Evolutionary conservation across 2,888 invertebrate species (phyloP), one percentile per base, ranked within the genome.

Genomic region (Lithosia quadra): DNA sequence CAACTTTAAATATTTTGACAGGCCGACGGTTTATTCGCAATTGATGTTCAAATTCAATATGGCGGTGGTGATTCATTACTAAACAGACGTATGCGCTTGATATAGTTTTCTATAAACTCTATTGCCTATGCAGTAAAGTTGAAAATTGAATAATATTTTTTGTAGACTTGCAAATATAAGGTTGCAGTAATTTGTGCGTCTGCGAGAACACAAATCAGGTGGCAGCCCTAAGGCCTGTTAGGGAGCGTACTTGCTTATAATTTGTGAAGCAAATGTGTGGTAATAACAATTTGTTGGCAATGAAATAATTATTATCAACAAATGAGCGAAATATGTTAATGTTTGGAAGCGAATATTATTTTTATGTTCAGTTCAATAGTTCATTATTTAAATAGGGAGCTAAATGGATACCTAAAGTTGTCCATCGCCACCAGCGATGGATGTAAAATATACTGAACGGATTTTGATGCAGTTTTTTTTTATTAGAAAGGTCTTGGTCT

Each of bases 1-100:
- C 74, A 82, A 81, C 76, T 81, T 85, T 79, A 82, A 87, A 86
- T 88, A 86, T 88, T 89, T 87, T 87, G 87, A 89, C 88, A 87
- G 79, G 71, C 74, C 72, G 85, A 85, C 81, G 78, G 82, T 86
- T 88, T 85, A 86, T 85, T 86, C 77, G 81, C 82, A 70, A 80
- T 83, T 75, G 77, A 75, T 80, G 76, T 80, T 85, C 78, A 84
- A 83, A 85, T 87, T 81, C 82, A 86, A 84, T 84, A 86, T 81
- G 80, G 81, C 74, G 65, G 76, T 64, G 78, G 77, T 86, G 83
- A 85, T 84, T 85, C 82, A 83, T 77, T 59, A 69, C 71, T 58
- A 64, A 28, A 58, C 56, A 64, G 24, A 15, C 4, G 5, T 22
- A 24, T 21, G 63, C 13, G n/a, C 22, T 10, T 56, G 13, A 60